phyloP scores from a whole-genome alignment of 1,140 invertebrate species.

The Amphibalanus amphitrite region DNA sequence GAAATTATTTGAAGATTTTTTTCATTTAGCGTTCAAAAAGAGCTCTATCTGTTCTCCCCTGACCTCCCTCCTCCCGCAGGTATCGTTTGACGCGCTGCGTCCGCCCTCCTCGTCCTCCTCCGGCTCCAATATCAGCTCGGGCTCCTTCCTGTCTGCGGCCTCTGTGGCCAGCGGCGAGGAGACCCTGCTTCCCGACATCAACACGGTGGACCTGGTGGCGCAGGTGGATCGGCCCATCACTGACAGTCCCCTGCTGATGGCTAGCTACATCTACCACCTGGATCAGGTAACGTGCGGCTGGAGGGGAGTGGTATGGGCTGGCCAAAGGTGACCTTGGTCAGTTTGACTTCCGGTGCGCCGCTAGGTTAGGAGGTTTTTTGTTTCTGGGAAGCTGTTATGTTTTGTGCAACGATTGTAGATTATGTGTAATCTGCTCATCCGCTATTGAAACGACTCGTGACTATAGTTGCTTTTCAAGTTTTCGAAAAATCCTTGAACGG shows the following conservation, averaged over 20 bases:
- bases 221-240: slow-evolving; percentile 88
- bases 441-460: no score
- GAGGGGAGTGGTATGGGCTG: neutral
- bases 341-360: neutral
- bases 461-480: no score
- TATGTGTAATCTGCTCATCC: no score
- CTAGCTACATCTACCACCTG: slow-evolving; percentile 80
- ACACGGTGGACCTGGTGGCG: slow-evolving; percentile 81
- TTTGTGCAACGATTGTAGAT: no score
- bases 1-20: no score
- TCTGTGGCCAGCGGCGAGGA: slow-evolving; percentile 56
- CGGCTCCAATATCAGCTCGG: slow-evolving; percentile 22
- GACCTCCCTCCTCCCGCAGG: slow-evolving; percentile 7
- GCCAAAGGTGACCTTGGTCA: neutral
- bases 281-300: slow-evolving; percentile 45
- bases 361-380: no score
- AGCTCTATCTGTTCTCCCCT: no score
- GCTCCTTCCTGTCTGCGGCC: slow-evolving; percentile 69
- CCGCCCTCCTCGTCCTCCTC: neutral
- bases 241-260: slow-evolving; percentile 74
- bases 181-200: slow-evolving; percentile 40
- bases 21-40: no score
- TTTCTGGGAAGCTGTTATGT: no score
- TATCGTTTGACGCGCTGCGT: neutral
- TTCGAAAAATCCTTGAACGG: no score